Conservation (phyloP, 1,140 invertebrate genomes). For the Oscheius sp. region DNA sequence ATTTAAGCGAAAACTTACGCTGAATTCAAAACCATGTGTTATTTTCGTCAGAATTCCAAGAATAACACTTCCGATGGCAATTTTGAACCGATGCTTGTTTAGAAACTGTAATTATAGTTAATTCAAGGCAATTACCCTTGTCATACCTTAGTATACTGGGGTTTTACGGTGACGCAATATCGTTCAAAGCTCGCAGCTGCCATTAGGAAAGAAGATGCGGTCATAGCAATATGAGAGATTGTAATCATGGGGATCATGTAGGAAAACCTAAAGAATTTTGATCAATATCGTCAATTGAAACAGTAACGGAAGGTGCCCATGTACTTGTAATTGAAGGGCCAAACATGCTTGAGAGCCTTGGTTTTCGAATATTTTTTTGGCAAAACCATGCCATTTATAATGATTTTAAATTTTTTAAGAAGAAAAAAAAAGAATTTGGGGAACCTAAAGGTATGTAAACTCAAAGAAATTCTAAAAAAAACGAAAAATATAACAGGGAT, state of each 20-base stretch:
- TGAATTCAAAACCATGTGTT: slow-evolving; percentile 45
- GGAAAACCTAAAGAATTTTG: slow-evolving; percentile 20
- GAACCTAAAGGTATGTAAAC: no score
- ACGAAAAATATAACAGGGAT: no score
- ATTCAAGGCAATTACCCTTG: not conserved
- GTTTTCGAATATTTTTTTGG: no score
- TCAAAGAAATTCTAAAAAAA: no score
- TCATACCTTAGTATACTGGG: slow-evolving; percentile 11
- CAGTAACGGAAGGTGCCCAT: no score
- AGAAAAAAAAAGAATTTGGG: no score
- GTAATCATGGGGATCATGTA: slow-evolving; percentile 58
- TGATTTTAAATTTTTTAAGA: no score
- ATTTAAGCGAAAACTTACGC: slow-evolving; percentile 34
- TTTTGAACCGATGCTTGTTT: slow-evolving; percentile 43
- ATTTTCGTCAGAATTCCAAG: slow-evolving; percentile 51
- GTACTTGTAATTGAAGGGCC: no score
- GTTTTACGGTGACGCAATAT: slow-evolving; percentile 46
- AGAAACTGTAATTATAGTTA: slow-evolving; percentile 16
- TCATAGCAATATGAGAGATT: slow-evolving; percentile 56
- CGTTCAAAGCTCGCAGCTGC: slow-evolving; percentile 53
- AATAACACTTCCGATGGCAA: slow-evolving; percentile 45
- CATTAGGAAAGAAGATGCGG: slow-evolving; percentile 53
- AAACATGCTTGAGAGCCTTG: no score
- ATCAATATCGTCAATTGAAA: no score
- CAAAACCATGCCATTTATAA: no score